Evolutionary conservation across 2,113 vertebrate species (phyloP).

Genomic region (Rallus limicola): DNA sequence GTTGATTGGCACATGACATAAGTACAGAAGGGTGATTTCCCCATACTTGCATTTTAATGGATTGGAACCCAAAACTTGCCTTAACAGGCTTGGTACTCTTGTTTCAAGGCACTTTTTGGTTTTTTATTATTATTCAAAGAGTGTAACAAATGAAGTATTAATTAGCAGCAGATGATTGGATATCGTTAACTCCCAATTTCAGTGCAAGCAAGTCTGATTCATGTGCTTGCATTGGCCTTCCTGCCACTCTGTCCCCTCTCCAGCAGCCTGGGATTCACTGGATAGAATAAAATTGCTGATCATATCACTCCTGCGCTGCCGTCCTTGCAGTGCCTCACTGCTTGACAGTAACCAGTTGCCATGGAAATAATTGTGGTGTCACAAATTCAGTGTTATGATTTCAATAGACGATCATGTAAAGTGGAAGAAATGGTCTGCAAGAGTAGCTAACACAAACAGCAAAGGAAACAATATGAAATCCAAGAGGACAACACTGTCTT

Average conservation of each 20-base stretch:
- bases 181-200: not conserved
- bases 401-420: constrained; percentile 38
- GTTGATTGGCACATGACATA: not conserved
- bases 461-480: constrained; percentile 14
- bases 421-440: constrained; percentile 12
- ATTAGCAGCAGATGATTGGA: constrained; percentile 14
- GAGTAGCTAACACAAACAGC: not conserved
- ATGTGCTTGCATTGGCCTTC: not conserved
- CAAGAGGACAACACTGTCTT: not conserved
- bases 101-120: not conserved
- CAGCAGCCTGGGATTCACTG: constrained; percentile 19
- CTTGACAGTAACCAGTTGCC: constrained; percentile 63
- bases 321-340: not conserved
- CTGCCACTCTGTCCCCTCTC: not conserved
- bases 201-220: constrained; percentile 34
- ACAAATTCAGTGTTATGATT: constrained; percentile 52
- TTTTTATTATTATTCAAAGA: not conserved
- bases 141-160: not conserved
- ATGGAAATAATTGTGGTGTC: constrained; percentile 71
- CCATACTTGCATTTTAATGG: not conserved
- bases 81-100: not conserved
- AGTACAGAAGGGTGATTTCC: not conserved
- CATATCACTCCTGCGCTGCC: not conserved
- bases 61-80: not conserved
- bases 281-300: constrained; percentile 64